Conservation (phyloP, 2,888 invertebrate species). For the Dryococelus australis region DNA sequence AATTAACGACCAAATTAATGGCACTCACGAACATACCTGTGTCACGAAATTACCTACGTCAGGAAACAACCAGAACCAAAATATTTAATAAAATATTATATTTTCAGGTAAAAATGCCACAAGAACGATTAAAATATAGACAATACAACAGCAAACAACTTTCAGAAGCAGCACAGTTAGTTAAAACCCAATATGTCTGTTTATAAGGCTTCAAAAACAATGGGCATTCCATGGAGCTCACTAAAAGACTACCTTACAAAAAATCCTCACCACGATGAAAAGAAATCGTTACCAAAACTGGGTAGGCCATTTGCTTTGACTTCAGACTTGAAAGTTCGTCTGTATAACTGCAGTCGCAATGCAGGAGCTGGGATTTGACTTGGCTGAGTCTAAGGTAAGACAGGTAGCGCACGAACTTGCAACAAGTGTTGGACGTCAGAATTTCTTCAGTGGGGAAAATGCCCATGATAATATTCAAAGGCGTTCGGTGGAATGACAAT, state of each 20-base stretch:
- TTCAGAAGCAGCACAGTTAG: too few species aligned
- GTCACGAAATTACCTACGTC: too few species aligned
- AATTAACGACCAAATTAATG: too few species aligned
- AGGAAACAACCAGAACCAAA: too few species aligned
- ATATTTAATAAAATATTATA: too few species aligned
- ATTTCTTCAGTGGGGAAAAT: neutral
- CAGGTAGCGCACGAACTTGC: slow-evolving; percentile 5
- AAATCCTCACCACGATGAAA: neutral
- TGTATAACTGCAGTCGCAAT: neutral
- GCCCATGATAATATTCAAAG: neutral
- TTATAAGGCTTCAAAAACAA: too few species aligned
- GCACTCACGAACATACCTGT: too few species aligned
- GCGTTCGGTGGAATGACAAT: neutral
- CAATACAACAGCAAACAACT: too few species aligned
- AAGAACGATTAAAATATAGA: too few species aligned
- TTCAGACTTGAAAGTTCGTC: neutral
- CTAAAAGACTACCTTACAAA: neutral
- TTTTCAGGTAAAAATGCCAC: too few species aligned
- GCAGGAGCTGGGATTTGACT: slow-evolving; percentile 2
- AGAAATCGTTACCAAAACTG: slow-evolving; percentile 10
- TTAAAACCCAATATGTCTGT: neutral
- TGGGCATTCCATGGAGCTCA: slow-evolving; percentile 12
- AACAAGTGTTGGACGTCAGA: neutral
- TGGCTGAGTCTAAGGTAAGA: neutral
- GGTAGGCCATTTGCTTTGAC: neutral